These are phyloP conservation scores for Oreotrochilus melanogaster DNA, from an alignment of 2,113 vertebrate species.

Conservation along the genomic window DNA sequence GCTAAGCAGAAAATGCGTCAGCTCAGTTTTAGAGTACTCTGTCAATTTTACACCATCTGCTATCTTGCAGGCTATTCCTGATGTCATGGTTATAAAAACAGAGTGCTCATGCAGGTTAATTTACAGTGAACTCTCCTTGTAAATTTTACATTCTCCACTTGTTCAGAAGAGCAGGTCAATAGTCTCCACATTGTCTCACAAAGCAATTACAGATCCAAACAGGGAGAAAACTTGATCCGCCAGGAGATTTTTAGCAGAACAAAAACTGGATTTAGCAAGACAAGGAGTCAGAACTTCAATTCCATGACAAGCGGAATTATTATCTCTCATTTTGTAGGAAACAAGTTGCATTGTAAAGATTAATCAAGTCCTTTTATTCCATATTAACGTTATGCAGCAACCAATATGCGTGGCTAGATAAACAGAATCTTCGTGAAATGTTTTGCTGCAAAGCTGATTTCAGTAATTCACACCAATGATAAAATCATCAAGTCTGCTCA, in stretches of 20 bases:
- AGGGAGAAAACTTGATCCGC: neutral
- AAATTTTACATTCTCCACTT: conserved; percentile 16
- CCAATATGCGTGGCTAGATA: conserved; percentile 68
- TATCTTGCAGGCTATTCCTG: neutral
- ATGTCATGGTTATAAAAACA: conserved; percentile 40
- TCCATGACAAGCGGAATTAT: neutral
- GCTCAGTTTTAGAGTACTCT: neutral
- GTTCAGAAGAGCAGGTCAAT: neutral
- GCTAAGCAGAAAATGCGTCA: conserved; percentile 13
- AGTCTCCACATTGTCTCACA: neutral
- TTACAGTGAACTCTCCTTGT: conserved; percentile 3
- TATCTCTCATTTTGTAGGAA: conserved; percentile 19
- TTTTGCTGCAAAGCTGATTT: conserved; percentile 75
- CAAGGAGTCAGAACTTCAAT: neutral
- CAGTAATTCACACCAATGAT: conserved; percentile 69
- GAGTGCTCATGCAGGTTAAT: conserved; percentile 24
- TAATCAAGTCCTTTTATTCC: conserved; percentile 80
- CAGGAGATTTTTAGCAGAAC: neutral
- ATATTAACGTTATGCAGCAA: conserved; percentile 80
- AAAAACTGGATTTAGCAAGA: neutral
- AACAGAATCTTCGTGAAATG: conserved; percentile 73
- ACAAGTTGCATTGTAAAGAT: conserved; percentile 63
- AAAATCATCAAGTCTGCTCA: conserved; percentile 70
- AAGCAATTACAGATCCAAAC: neutral
- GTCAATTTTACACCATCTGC: conserved; percentile 25